Base-by-base conservation (phyloP, 2,113 vertebrate genomes). In the Gobius niger region DNA sequence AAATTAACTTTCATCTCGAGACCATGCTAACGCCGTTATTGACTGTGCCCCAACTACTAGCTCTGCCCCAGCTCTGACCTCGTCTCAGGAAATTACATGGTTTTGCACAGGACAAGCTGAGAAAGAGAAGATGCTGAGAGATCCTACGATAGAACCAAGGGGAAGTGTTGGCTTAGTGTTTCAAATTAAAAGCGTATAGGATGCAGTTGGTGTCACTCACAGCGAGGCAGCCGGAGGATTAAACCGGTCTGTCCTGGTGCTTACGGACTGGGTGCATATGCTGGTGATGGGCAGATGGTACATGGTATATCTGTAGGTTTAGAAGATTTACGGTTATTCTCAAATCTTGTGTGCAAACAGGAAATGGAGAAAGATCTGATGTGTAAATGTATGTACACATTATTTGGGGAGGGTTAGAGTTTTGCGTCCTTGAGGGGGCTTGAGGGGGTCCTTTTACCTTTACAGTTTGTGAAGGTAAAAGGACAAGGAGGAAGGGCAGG, bases 31-130 rank as follows among this genome's bases (percentile, higher is more conserved):
- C 74, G 70, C 51, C 51, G 65, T 65, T 8, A 6, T 65, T 66
- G 62, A 64, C 63, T 73, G 67, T 41, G 8, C 52, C 59, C 64
- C 24, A 34, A 34, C 18, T 78, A 72, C 68, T 49, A 65, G 66
- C 63, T 63, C 24, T 63, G 73, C 65, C 61, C 60, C 66, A 60
- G 70, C 66, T 77, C 64, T 79, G 75, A 82, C 79, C 83, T 65
- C 57, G 73, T 76, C 75, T 73, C 75, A 81, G 85, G 81, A 85
- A 85, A 82, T 81, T 82, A 68, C 67, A 76, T 68, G 80, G 75
- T 82, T 82, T 34, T 70, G 79, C 71, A 70, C 50, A 9, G 61
- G 56, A 73, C 57, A 63, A 13, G 9, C 19, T 14, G 54, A 57
- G 68, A 52, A 52, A 60, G 15, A 54, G 34, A 40, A 80, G 18